phyloP scores from a whole-genome alignment of 1,140 invertebrate genomes.

The Drosophila funebris region DNA sequence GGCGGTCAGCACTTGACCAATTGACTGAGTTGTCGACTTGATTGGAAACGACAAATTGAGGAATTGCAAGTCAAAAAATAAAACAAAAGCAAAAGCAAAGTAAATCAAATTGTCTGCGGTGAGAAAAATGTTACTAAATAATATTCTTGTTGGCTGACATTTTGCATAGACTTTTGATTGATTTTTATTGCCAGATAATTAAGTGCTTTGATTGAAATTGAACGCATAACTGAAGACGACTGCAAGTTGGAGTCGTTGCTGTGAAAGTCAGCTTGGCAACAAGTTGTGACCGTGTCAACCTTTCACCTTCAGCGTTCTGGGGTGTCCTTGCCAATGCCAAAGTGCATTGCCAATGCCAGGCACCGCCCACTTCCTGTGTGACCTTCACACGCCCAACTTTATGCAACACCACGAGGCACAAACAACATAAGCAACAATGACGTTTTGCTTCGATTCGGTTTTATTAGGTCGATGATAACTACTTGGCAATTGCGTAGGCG shows the following conservation, averaged over 20 bases:
- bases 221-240: constrained; percentile 2
- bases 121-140: constrained; percentile 35
- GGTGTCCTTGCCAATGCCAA: constrained; percentile 60
- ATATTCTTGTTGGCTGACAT: constrained; percentile 19
- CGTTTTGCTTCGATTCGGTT: constrained; percentile 47
- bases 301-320: constrained; percentile 45
- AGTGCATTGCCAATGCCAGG: constrained; percentile 52
- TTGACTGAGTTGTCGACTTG: constrained; percentile 66
- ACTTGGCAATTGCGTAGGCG: constrained; percentile 31
- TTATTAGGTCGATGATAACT: constrained; percentile 75
- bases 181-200: constrained; percentile 70
- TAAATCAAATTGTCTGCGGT: not conserved
- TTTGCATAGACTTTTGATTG: constrained; percentile 59
- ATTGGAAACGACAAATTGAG: constrained; percentile 53
- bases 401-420: constrained; percentile 49
- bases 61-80: constrained; percentile 13
- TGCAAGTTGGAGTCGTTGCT: not conserved
- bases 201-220: constrained; percentile 32
- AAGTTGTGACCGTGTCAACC: constrained; percentile 57
- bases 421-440: constrained; percentile 41
- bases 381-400: constrained; percentile 62
- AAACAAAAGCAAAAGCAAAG: not conserved
- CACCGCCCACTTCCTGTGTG: constrained; percentile 52
- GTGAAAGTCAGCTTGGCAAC: constrained; percentile 46
- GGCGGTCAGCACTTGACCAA: constrained; percentile 74